Conservation (phyloP, 2,113 vertebrate genomes). For the Prionailurus viverrinus region DNA sequence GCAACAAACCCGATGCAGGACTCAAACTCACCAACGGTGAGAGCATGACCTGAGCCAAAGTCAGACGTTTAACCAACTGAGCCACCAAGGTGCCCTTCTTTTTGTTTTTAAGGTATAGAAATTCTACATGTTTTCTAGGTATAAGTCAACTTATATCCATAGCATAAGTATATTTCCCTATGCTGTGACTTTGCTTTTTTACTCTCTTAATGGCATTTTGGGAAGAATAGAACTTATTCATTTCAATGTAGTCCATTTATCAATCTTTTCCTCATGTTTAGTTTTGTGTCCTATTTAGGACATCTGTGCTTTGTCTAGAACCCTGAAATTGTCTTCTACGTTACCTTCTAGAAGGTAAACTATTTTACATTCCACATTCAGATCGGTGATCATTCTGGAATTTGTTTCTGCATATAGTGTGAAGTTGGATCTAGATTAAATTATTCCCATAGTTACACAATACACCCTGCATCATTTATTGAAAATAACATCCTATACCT, state of each 20-base stretch:
- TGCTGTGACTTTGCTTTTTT: neutral
- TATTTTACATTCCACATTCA: neutral
- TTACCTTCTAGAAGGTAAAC: neutral
- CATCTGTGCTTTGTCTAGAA: neutral
- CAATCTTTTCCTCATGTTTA: neutral
- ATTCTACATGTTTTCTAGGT: neutral
- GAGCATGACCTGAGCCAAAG: no score
- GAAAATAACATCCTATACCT: neutral
- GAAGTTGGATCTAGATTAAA: neutral
- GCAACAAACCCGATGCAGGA: no score
- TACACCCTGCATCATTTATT: neutral
- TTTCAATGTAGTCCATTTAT: neutral
- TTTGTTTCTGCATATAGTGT: neutral
- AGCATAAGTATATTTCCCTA: neutral
- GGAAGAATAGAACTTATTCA: neutral
- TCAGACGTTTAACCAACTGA: neutral
- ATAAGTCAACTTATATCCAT: neutral
- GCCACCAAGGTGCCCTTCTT: neutral
- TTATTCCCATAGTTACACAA: neutral
- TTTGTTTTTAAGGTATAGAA: neutral
- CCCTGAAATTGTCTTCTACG: neutral
- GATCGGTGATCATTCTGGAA: neutral
- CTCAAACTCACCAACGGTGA: no score
- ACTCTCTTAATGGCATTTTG: neutral
- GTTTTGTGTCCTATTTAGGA: neutral